Conservation (phyloP, 2,888 invertebrate genomes). For the Cosmopolites sordidus region DNA sequence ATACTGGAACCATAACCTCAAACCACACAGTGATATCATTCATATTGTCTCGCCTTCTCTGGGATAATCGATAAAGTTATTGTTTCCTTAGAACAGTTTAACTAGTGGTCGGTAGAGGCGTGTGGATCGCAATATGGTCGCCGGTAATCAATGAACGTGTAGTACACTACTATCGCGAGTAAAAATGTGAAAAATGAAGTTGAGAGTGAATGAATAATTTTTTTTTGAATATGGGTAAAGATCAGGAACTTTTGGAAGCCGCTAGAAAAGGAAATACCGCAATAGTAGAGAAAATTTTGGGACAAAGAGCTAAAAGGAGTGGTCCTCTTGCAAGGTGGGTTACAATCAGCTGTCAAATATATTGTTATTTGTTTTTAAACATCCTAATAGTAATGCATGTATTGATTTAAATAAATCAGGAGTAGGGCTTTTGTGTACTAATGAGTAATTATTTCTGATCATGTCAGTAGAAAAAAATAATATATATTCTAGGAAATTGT, state of each 20-base stretch:
- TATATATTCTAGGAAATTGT: no score
- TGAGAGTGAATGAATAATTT: constrained; percentile 39
- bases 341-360: constrained; percentile 31
- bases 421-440: no score
- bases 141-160: constrained; percentile 69
- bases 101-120: constrained; percentile 44
- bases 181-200: constrained; percentile 40
- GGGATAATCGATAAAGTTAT: no score
- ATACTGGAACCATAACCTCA: no score
- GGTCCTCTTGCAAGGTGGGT: constrained; percentile 89
- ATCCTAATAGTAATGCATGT: no score
- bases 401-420: no score
- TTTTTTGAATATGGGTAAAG: constrained; percentile 77
- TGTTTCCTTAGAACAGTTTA: neutral
- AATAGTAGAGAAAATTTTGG: constrained; percentile 86
- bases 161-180: constrained; percentile 52
- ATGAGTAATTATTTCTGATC: no score
- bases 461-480: no score
- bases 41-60: no score
- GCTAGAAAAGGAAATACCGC: constrained; percentile 87
- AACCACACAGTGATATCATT: no score
- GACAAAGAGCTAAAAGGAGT: constrained; percentile 84
- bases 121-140: constrained; percentile 64
- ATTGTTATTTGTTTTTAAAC: constrained; percentile 20
- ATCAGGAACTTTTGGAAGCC: constrained; percentile 93